Base-by-base conservation (phyloP, 2,113 vertebrate genomes). In the Phylloscopus trochiloides region DNA sequence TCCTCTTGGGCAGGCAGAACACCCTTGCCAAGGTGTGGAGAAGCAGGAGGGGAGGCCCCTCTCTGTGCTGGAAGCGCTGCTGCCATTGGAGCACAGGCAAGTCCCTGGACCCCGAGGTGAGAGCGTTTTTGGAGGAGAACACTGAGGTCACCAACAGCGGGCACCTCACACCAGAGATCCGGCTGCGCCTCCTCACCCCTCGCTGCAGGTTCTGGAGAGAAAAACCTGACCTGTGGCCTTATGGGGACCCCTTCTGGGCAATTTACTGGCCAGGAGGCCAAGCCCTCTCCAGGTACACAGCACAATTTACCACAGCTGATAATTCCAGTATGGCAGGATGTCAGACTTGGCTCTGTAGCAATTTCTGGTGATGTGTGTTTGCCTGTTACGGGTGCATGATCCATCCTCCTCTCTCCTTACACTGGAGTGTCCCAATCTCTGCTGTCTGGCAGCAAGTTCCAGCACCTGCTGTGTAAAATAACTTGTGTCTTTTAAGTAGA, bases 191-290 rank as follows among this genome's bases (percentile, higher is more conserved):
- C 62, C 98, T 99, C 62, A 99, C 99, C 3, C 98, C 98, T 17
- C 98, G 77, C 29, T 99, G 99, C 96, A 98, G 97, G 42, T 99
- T 99, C 93, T 99, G 99, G 99, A 96, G 96, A 76, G 98, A 99
- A 57, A 98, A 96, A 45, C 98, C 98, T 6, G 98, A 99, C 48
- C 90, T 98, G 12, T 99, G 99, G 99, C 99, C 99, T n/a, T 98
- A 99, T 3, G 88, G 97, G 6, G 99, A 99, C 42, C 99, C 99
- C 0, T 99, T 98, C 95, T 99, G 99, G 99, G 99, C 99, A 5
- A 98, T 99, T 94, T 99, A 99, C 94, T 99, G 99, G 99, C 99
- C 99, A 6, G 99, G 99, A 79, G 99, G 99, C 70, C 99, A 99
- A 87, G 99, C 99, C 8, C 96, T 99, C 16, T 97, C 98, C 42